Percentiles rank a stretch among this genome's conserved stretches.
Conservation (phyloP, 1,140 invertebrate genomes). For the Ceratitis capitata region DNA sequence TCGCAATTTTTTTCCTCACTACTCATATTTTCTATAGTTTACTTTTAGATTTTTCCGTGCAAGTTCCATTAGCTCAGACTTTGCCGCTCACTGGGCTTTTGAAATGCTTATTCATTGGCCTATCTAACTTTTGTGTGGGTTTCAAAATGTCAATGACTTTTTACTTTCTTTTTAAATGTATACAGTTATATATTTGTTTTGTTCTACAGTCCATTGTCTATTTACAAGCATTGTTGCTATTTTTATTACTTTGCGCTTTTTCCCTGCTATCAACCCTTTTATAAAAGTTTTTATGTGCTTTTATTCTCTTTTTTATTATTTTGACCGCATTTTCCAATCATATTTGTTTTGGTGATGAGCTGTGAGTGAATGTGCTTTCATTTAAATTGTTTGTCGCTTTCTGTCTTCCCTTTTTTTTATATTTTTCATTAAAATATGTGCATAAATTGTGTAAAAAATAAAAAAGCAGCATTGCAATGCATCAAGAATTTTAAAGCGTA, state of each 20-base stretch:
- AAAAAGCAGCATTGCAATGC: neutral
- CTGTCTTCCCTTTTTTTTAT: neutral
- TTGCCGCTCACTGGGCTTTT: neutral
- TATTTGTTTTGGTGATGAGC: neutral
- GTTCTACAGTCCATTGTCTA: neutral
- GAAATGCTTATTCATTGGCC: neutral
- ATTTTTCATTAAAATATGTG: neutral
- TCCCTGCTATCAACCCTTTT: neutral
- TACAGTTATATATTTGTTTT: neutral
- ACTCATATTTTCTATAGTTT: too few relatives aligned
- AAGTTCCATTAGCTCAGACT: neutral
- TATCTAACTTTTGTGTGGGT: neutral
- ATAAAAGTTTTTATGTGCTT: neutral
- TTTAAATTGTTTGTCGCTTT: neutral
- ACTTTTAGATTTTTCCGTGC: too few relatives aligned
- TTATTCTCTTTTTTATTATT: neutral
- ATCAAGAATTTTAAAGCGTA: neutral
- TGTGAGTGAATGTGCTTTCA: neutral
- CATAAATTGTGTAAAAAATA: neutral
- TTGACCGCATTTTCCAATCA: neutral
- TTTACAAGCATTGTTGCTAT: neutral
- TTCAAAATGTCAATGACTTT: conserved; percentile 16
- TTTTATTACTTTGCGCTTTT: neutral
- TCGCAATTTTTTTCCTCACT: too few relatives aligned
- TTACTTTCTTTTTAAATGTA: neutral